These are phyloP conservation scores for Spisula solida DNA, from an alignment of 2,888 invertebrate genomes.

Conservation along the genomic window DNA sequence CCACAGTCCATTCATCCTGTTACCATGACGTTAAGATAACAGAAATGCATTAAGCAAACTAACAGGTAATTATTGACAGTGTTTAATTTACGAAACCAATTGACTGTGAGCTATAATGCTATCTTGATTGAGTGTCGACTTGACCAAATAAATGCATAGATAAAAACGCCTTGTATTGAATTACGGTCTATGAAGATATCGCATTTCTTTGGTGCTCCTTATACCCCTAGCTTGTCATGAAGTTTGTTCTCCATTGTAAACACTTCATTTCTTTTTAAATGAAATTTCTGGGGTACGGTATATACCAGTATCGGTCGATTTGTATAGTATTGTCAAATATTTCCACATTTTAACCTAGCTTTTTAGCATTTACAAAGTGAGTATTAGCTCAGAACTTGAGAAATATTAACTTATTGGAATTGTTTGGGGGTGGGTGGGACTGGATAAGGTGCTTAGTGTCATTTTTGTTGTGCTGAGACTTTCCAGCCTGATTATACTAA, in stretches of 20 bases:
- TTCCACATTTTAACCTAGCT: neutral
- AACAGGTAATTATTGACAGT: neutral
- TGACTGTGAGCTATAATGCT: neutral
- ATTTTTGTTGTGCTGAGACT: too few species aligned
- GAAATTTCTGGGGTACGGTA: neutral
- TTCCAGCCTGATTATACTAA: too few species aligned
- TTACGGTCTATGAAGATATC: conserved; percentile 17
- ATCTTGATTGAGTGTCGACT: conserved; percentile 24
- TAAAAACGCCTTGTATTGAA: neutral
- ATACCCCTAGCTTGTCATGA: conserved; percentile 8
- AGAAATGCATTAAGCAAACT: neutral
- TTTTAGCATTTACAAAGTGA: too few species aligned
- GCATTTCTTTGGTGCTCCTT: neutral
- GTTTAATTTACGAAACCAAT: neutral
- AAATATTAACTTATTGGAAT: too few species aligned
- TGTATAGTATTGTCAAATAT: neutral
- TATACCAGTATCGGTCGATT: neutral
- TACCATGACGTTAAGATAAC: neutral
- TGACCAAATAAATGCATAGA: conserved; percentile 19
- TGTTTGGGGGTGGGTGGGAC: too few species aligned
- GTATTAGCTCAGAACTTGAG: too few species aligned
- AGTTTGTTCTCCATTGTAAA: conserved; percentile 10
- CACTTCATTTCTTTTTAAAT: conserved; percentile 25
- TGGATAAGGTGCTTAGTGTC: too few species aligned
- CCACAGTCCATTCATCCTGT: neutral